Conservation (phyloP, 2,888 invertebrate genomes). For the Steinernema scapterisci region DNA sequence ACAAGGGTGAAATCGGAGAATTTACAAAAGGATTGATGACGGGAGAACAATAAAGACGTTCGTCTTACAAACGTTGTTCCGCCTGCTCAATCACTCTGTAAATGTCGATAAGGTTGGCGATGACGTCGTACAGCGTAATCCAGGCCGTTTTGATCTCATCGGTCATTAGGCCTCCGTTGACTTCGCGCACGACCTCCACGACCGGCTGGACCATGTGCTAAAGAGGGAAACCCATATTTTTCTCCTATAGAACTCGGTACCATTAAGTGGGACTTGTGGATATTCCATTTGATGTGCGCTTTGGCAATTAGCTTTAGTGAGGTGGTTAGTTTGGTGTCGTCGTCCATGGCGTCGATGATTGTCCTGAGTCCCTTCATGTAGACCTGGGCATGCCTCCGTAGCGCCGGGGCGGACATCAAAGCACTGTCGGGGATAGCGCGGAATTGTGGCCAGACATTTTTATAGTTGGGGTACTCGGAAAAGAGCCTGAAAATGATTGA, state of each 20-base stretch:
- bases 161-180: slow-evolving; percentile 42
- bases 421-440: slow-evolving; percentile 61
- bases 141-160: slow-evolving; percentile 56
- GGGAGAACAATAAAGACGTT: background rate
- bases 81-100: slow-evolving; percentile 40
- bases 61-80: background rate
- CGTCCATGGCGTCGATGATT: slow-evolving; percentile 62
- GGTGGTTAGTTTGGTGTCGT: slow-evolving; percentile 49
- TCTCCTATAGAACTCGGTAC: too few relatives aligned
- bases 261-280: slow-evolving; percentile 58
- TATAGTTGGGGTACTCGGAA: slow-evolving; percentile 61
- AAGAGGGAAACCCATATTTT: too few relatives aligned
- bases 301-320: slow-evolving; percentile 56
- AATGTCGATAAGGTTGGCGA: slow-evolving; percentile 63
- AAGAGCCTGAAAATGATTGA: slow-evolving; percentile 51
- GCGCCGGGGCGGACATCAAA: slow-evolving; percentile 58
- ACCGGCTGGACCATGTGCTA: slow-evolving; percentile 63
- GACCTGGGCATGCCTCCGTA: slow-evolving; percentile 53
- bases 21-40: too few relatives aligned
- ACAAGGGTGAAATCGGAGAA: too few relatives aligned
- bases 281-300: slow-evolving; percentile 64
- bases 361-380: slow-evolving; percentile 58
- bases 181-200: slow-evolving; percentile 50
- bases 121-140: slow-evolving; percentile 64
- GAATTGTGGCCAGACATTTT: slow-evolving; percentile 65